A percentile compares a stretch with the other conserved stretches of the same genome.
Conservation (phyloP, 2,113 vertebrate genomes). For the Furnarius figulus region DNA sequence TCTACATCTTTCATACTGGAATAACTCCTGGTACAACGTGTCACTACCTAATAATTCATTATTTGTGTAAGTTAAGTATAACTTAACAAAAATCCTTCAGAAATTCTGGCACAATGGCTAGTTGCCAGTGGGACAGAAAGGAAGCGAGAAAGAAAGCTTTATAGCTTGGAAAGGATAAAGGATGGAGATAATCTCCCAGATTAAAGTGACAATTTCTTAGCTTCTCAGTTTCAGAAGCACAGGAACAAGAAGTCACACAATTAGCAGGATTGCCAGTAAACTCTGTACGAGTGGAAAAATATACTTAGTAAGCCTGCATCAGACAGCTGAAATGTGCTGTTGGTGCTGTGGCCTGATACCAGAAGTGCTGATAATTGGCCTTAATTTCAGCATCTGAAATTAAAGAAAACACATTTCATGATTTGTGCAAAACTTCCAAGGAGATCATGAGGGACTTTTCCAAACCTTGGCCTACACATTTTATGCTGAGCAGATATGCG, state of each 20-base stretch:
- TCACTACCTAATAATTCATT: not conserved
- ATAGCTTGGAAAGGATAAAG: not conserved
- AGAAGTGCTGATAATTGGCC: too few species aligned
- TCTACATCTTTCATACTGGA: not conserved
- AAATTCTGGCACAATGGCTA: not conserved
- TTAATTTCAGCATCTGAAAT: not conserved
- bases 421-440: not conserved
- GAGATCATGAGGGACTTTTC: not conserved
- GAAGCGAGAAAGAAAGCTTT: not conserved
- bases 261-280: not conserved
- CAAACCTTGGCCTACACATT: not conserved
- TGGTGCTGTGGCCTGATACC: not conserved
- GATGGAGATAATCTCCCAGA: not conserved
- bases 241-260: not conserved
- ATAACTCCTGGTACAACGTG: not conserved
- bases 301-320: not conserved
- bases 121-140: not conserved
- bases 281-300: not conserved
- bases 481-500: accelerated
- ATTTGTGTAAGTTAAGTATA: not conserved
- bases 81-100: not conserved
- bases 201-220: not conserved
- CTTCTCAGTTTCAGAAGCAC: not conserved
- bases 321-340: not conserved
- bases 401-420: not conserved